Evolutionary conservation across 2,888 invertebrate species (phyloP).

Genomic region (Mystacides longicornis): DNA sequence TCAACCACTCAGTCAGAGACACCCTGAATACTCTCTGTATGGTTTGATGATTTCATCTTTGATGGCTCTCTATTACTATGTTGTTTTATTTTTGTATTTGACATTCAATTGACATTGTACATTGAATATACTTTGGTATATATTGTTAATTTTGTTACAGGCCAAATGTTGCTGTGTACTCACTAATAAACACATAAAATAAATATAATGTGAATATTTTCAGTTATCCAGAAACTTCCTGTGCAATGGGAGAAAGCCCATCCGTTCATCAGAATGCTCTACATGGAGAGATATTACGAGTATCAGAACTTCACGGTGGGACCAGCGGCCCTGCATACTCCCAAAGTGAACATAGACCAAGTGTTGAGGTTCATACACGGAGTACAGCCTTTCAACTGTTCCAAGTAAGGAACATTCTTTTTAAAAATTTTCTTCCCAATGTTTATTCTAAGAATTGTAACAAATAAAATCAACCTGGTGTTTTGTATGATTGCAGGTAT

Average conservation of each 20-base stretch:
- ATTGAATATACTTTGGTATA: too few relatives aligned
- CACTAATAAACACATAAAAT: neutral
- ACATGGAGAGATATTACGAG: slow-evolving; percentile 65
- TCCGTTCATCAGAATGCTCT: slow-evolving; percentile 61
- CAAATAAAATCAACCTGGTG: neutral
- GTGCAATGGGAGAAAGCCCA: slow-evolving; percentile 74
- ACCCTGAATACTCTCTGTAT: too few relatives aligned
- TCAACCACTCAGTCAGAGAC: too few relatives aligned
- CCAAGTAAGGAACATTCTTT: slow-evolving; percentile 38
- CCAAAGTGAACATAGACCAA: slow-evolving; percentile 67
- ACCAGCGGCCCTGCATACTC: slow-evolving; percentile 55
- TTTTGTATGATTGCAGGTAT: slow-evolving; percentile 43
- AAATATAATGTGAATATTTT: neutral
- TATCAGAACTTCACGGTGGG: slow-evolving; percentile 66
- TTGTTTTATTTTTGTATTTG: too few relatives aligned
- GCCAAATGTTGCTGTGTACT: too few relatives aligned
- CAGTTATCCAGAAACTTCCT: slow-evolving; percentile 81
- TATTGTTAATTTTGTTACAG: too few relatives aligned
- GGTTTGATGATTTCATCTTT: too few relatives aligned
- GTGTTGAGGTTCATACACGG: slow-evolving; percentile 69
- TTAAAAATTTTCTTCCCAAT: neutral
- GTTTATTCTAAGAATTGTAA: neutral
- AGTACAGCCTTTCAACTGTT: slow-evolving; percentile 56
- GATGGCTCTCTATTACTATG: too few relatives aligned
- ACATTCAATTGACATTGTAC: too few relatives aligned